phyloP scores from a whole-genome alignment of 2,113 vertebrate species.

The Tragelaphus scriptus region DNA sequence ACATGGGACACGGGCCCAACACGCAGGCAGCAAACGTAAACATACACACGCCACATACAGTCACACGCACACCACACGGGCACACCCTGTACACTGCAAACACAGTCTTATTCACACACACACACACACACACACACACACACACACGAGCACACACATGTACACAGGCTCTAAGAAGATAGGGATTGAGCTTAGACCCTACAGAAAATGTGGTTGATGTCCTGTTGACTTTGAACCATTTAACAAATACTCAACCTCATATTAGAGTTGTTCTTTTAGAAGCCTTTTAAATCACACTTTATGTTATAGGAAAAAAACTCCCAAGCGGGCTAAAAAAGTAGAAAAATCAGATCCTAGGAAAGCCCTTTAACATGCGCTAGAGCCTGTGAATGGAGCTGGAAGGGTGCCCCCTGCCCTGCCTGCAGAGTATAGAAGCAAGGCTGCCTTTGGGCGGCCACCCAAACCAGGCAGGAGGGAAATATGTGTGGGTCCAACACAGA shows the following conservation, averaged over 20 bases:
- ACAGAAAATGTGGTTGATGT: neutral
- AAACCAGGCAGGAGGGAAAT: neutral
- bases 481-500: neutral
- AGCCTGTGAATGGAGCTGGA: rapidly evolving
- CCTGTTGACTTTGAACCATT: neutral
- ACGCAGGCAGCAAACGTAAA: neutral
- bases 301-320: neutral
- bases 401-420: neutral
- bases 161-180: neutral
- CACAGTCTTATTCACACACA: neutral
- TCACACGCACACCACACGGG: rapidly evolving
- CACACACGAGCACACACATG: neutral
- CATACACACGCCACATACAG: neutral
- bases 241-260: neutral
- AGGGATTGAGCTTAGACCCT: neutral
- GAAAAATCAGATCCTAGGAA: neutral
- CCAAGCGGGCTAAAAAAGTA: neutral
- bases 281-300: neutral
- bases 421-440: neutral
- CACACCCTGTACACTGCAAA: neutral
- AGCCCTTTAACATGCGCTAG: neutral
- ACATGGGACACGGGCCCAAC: neutral
- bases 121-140: no score
- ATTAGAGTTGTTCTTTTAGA: neutral
- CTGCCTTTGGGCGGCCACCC: neutral